Evolutionary conservation across 2,797 vertebrate genomes (phyloP), one percentile per base, ranked within the genome.

Genomic region (Cossypha caffra): DNA sequence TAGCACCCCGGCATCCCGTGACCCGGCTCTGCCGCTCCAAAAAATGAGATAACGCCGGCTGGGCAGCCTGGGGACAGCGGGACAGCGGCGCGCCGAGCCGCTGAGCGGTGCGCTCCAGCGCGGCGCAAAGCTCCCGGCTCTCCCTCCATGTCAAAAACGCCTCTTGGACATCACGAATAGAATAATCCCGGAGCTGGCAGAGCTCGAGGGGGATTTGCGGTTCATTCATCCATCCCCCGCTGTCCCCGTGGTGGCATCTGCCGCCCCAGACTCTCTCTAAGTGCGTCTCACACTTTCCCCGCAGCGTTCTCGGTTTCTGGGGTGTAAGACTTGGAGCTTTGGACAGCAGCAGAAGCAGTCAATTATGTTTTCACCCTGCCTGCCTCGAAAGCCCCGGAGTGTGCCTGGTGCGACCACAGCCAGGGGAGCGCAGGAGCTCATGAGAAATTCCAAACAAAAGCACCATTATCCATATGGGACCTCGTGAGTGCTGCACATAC

Each of bases 401-500:
- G 81, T 64, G 72, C 75, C 90, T 51, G 72, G 95, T 61, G 91
- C 1, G 4, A 33, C 31, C 84, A 16, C 48, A 58, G 75, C 75
- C 61, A 9, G 7, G 43, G 72, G 78, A 86, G 63, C 0, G 16
- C 61, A 1, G 73, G 75, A 78, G 91, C 26, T 86, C 58, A 2
- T 5, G 47, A 69, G 64, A 68, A 85, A 94, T 90, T 76, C 54
- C 55, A 62, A 71, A 87, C 95, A 96, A 96, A 95, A 95, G 84
- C 66, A 29, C 72, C 92, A 75, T 94, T 94, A 96, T 96, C 95
- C 95, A 86, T 88, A 77, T 45, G 89, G 95, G 94, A 96, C 89
- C 95, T 88, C 42, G 62, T 72, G 92, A 96, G 89, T 7, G 42
- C 40, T 23, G 84, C 86, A 0, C 87, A 6, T 71, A 93, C 68